A percentile compares a stretch with the other conserved stretches of the same genome.
These are phyloP conservation scores for Drosophila sucinea DNA, from an alignment of 1,140 invertebrate species.

Conservation along the genomic window DNA sequence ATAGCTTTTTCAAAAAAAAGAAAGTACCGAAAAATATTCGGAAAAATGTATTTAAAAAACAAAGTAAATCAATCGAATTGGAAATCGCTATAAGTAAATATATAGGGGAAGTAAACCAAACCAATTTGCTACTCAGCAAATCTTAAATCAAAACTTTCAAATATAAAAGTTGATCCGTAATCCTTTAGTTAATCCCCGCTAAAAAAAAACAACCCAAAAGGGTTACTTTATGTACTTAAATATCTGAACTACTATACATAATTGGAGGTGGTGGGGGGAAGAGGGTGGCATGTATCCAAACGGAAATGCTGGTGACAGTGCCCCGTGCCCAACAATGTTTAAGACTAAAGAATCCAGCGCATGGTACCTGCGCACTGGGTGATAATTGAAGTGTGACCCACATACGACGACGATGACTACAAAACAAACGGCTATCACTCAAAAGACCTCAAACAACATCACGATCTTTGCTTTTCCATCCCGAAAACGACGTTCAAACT, in stretches of 20 bases:
- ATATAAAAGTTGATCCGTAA: too few species aligned
- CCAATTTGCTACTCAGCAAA: too few species aligned
- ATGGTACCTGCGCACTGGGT: constrained; percentile 56
- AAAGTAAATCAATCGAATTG: too few species aligned
- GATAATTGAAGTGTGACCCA: constrained; percentile 79
- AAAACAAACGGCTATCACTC: constrained; percentile 60
- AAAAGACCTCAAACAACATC: constrained; percentile 21
- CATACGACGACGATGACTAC: constrained; percentile 46
- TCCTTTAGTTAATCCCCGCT: too few species aligned
- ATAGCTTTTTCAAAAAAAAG: too few species aligned
- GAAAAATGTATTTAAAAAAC: too few species aligned
- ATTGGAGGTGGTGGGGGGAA: constrained; percentile 7
- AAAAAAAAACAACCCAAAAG: too few species aligned
- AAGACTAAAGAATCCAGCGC: constrained; percentile 75
- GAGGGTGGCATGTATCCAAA: constrained; percentile 18
- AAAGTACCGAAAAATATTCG: too few species aligned
- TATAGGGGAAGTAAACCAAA: too few species aligned
- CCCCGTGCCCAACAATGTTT: constrained; percentile 21
- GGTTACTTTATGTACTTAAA: neutral
- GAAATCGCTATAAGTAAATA: too few species aligned
- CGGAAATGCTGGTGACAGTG: constrained; percentile 36
- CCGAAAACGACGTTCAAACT: constrained; percentile 30
- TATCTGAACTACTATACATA: neutral
- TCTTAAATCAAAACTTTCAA: too few species aligned
- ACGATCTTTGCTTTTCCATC: constrained; percentile 19